Percentiles rank a stretch among this genome's conserved stretches.
phyloP scores from a whole-genome alignment of 2,797 vertebrate genomes.

The Melanotaenia maccullochi region DNA sequence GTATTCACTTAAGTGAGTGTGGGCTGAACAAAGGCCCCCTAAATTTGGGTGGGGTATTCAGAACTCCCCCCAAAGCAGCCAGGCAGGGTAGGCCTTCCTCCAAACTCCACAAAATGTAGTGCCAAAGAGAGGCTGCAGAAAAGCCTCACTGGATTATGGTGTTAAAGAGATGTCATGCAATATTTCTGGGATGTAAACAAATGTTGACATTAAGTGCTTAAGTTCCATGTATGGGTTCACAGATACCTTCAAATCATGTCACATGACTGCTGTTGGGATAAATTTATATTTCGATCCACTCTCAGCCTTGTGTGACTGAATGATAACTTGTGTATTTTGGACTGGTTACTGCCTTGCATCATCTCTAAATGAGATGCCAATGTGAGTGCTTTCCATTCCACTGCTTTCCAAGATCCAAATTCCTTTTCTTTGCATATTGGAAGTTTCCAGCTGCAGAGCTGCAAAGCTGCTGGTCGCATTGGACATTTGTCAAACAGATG shows the following conservation, averaged over 20 bases:
- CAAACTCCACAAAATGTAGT: conserved; percentile 57
- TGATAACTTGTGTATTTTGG: conserved; percentile 20
- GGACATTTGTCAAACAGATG: conserved; percentile 71
- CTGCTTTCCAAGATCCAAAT: conserved; percentile 56
- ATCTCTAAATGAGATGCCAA: conserved; percentile 58
- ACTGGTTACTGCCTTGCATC: conserved; percentile 43
- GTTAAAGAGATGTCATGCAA: conserved; percentile 50
- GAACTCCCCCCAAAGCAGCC: conserved; percentile 40
- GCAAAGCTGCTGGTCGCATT: conserved; percentile 40
- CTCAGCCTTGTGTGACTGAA: conserved; percentile 3
- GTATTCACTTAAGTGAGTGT: conserved; percentile 67
- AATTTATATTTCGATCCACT: conserved; percentile 13
- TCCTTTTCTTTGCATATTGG: conserved; percentile 57
- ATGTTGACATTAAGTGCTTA: conserved; percentile 61
- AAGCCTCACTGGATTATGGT: conserved; percentile 58
- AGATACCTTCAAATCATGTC: conserved; percentile 37
- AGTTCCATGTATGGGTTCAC: conserved; percentile 54
- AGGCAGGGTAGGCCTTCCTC: conserved; percentile 35
- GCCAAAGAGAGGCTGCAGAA: conserved; percentile 31
- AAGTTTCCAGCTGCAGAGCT: conserved; percentile 68
- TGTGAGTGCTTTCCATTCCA: conserved; percentile 69
- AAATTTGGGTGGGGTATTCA: conserved; percentile 69
- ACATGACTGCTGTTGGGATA: conserved; percentile 10
- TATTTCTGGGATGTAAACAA: conserved; percentile 62
- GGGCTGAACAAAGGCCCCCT: conserved; percentile 67